A percentile compares a stretch with the other conserved stretches of the same genome.
These are phyloP conservation scores for Monopis laevigella DNA, from an alignment of 2,888 invertebrate genomes.

Conservation along the genomic window DNA sequence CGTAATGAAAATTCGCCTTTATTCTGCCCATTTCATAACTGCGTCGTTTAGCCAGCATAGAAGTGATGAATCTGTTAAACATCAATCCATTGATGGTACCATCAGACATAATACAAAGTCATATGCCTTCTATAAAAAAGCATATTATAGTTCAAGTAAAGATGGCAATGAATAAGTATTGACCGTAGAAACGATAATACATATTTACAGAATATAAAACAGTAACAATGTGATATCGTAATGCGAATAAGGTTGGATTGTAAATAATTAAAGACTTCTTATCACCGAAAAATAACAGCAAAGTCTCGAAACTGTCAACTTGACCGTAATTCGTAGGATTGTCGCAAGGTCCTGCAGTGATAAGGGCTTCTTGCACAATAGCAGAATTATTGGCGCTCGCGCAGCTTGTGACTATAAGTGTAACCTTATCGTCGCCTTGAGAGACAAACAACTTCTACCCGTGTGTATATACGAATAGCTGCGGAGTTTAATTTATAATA, in stretches of 20 bases:
- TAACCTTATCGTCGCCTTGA: conserved; percentile 40
- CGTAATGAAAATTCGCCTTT: no score
- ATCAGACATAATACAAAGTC: no score
- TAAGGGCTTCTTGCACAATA: conserved; percentile 61
- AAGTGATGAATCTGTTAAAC: no score
- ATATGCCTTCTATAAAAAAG: no score
- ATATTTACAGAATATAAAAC: no score
- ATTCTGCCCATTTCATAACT: no score
- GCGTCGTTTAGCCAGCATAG: no score
- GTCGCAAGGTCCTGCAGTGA: conserved; percentile 53
- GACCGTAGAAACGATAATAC: no score
- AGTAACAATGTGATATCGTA: no score
- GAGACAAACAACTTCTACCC: conserved; percentile 51
- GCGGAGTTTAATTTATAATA: not conserved
- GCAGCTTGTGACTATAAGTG: conserved; percentile 13
- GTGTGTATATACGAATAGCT: not conserved
- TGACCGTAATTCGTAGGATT: conserved; percentile 66
- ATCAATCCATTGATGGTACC: no score
- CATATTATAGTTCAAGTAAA: no score
- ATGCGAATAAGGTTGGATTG: conserved; percentile 17
- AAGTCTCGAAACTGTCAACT: conserved; percentile 59
- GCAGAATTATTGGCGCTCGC: conserved; percentile 63
- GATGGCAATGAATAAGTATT: no score
- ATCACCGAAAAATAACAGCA: conserved; percentile 38
- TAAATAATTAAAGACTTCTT: conserved; percentile 20